A percentile compares a stretch with the other conserved stretches of the same genome.
phyloP scores from a whole-genome alignment of 2,797 vertebrate genomes.

The Crocodylus rhombifer region DNA sequence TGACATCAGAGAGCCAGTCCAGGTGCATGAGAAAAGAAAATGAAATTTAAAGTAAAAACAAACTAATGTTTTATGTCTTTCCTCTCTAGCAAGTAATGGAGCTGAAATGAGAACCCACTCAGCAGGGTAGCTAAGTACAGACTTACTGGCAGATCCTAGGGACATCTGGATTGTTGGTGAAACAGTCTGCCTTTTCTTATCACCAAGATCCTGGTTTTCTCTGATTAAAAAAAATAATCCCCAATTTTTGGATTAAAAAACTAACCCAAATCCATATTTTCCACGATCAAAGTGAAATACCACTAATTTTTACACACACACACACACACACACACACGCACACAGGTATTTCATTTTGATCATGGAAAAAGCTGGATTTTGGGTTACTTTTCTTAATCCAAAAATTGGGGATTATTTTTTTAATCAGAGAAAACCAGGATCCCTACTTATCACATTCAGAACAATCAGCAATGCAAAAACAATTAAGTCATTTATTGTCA shows the following conservation, averaged over 20 bases:
- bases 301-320: too few species aligned
- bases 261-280: too few species aligned
- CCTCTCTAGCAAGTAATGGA: not conserved
- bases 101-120: not conserved
- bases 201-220: not conserved
- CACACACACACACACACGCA: too few species aligned
- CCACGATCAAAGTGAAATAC: too few species aligned
- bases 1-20: not conserved
- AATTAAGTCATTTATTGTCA: not conserved
- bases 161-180: not conserved
- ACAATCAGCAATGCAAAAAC: not conserved
- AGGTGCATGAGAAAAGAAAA: not conserved
- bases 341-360: too few species aligned
- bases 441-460: not conserved
- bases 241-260: too few species aligned
- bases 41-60: not conserved
- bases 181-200: not conserved
- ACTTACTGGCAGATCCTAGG: not conserved
- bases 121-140: not conserved
- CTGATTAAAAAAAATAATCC: too few species aligned
- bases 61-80: not conserved
- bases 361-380: too few species aligned
- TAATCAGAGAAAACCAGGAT: too few species aligned
- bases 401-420: too few species aligned
- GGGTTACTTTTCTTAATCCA: too few species aligned